Base-by-base conservation (phyloP, 2,888 invertebrate species). In the Cryptops parisi region DNA sequence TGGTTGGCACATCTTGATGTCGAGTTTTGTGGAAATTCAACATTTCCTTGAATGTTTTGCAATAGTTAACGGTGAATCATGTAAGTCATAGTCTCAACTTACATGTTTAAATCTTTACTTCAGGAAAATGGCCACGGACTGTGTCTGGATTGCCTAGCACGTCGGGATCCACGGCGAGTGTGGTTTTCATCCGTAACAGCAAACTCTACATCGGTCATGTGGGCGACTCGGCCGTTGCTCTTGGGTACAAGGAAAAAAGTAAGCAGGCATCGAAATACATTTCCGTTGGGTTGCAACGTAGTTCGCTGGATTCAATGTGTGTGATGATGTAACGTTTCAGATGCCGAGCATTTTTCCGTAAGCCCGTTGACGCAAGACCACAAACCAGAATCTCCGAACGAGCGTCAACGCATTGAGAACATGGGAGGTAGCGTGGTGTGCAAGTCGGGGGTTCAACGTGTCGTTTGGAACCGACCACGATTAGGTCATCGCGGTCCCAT, bases 171-270 rank as follows among this genome's bases (percentile, higher is more conserved):
- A 97, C 97, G 3, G 94, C 94, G 25, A 94, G 91, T 65, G 81
- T 96, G 54, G 93, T 90, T 3, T 93, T 97, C 67, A 89, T 98
- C 62, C 78, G 90, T 55, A 78, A 84, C 60, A 86, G 89, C 38
- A 94, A 94, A 76, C 82, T 97, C 61, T 97, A 94, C 65, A 84
- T 91, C 55, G 97, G 96, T 2, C 97, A 97, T 74, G 96, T 97
- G 1, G 97, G 97, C n/a, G 97, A 97, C 72, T 96, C 96, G 0
- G 90, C 86, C 24, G 90, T 98, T 64, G 84, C 91, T 12, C 73
- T 93, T 48, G 91, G 89, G 21, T 82, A 81, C 67, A 82, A 84
- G 67, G 80, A 81, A 61, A 61, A 61, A 22, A 59, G 62, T 60
- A 57, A n/a, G n/a, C n/a, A 51, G n/a, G n/a, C n/a, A n/a, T n/a